Percentiles rank a stretch among this genome's conserved stretches.
Conservation (phyloP, 2,113 vertebrate genomes). For the Ptyas mucosa region DNA sequence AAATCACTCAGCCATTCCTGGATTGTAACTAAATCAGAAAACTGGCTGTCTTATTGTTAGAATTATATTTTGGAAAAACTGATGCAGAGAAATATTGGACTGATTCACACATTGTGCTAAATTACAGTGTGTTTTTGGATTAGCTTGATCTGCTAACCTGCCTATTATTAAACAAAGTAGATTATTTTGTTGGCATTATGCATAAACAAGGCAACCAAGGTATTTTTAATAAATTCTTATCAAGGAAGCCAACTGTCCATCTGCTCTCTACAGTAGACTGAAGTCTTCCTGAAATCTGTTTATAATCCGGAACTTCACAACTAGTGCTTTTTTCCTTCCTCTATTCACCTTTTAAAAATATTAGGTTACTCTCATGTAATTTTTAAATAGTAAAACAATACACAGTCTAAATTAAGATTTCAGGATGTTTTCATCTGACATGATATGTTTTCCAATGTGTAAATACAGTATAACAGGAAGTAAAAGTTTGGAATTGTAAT, state of each 20-base stretch:
- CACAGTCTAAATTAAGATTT: background rate
- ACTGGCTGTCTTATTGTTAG: background rate
- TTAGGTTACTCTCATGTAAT: background rate
- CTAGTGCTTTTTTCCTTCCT: background rate
- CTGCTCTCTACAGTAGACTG: background rate
- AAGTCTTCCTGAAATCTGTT: background rate
- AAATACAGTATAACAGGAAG: background rate
- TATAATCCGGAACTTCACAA: background rate
- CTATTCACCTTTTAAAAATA: background rate
- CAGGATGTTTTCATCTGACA: background rate
- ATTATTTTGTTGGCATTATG: background rate
- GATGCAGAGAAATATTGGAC: background rate
- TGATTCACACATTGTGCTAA: background rate
- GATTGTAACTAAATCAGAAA: background rate
- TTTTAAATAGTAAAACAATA: background rate
- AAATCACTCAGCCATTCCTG: slow-evolving; percentile 21
- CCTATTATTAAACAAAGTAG: background rate
- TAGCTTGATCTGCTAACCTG: background rate
- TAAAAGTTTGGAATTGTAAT: background rate
- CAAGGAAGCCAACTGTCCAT: background rate
- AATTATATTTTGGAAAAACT: background rate
- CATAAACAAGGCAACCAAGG: background rate
- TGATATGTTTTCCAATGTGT: background rate
- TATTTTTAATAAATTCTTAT: background rate
- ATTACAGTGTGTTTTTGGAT: background rate